Percentiles rank a stretch among this genome's conserved stretches.
These are phyloP conservation scores for Drosophila erecta DNA, from an alignment of 1,140 invertebrate genomes.

Conservation along the genomic window DNA sequence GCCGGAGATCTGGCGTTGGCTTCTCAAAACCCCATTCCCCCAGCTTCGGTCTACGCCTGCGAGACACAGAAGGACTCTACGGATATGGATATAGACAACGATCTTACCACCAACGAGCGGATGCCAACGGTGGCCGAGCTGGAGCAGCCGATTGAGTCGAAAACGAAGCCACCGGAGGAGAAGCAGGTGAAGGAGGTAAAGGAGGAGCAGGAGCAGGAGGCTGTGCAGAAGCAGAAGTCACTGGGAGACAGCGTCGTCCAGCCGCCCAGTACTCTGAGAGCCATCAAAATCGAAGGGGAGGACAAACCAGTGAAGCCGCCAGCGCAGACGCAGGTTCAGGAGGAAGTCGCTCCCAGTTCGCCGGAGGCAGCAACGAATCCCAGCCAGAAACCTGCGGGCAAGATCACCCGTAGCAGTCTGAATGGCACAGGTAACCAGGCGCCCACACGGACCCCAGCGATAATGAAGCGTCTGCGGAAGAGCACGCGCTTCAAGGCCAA, in stretches of 20 bases:
- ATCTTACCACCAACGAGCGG: slow-evolving; percentile 57
- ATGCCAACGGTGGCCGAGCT: slow-evolving; percentile 51
- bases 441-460: slow-evolving; percentile 39
- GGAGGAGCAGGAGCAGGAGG: slow-evolving; percentile 12
- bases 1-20: not conserved
- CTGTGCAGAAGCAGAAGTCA: not conserved
- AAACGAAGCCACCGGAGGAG: not conserved
- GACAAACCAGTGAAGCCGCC: slow-evolving; percentile 11
- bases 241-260: not conserved
- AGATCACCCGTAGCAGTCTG: slow-evolving; percentile 62
- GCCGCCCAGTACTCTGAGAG: not conserved
- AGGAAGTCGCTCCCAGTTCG: slow-evolving; percentile 22
- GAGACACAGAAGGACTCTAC: not conserved
- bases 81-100: slow-evolving; percentile 49
- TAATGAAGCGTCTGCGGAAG: slow-evolving; percentile 84
- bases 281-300: slow-evolving; percentile 26
- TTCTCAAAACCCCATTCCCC: not conserved
- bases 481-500: slow-evolving; percentile 87
- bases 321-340: slow-evolving; percentile 1
- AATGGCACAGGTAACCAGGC: slow-evolving; percentile 37
- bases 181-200: not conserved
- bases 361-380: slow-evolving; percentile 12
- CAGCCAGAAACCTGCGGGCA: slow-evolving; percentile 19
- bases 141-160: slow-evolving; percentile 19
- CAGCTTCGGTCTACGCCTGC: not conserved